Evolutionary conservation across 2,888 invertebrate genomes (phyloP).

Genomic region (Cylloceria caligata): DNA sequence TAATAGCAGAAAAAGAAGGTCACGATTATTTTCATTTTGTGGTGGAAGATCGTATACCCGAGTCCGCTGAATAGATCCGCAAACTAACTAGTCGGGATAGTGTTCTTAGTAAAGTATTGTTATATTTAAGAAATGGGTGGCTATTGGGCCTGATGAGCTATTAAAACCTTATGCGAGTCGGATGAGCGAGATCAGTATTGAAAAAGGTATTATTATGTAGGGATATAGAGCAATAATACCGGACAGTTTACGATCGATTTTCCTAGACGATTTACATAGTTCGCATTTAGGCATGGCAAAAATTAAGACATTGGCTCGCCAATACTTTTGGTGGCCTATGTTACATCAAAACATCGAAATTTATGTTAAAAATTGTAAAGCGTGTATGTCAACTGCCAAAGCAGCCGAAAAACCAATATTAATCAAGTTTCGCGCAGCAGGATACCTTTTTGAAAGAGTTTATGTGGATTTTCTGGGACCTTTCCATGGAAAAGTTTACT

Average conservation of each 20-base stretch:
- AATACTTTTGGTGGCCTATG: too few relatives aligned
- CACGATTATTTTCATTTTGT: slow-evolving; percentile 21
- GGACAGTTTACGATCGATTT: not conserved
- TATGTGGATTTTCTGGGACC: not conserved
- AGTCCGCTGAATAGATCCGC: slow-evolving; percentile 11
- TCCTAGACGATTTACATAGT: slow-evolving; percentile 54
- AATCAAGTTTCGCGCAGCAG: slow-evolving; percentile 7
- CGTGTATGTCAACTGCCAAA: slow-evolving; percentile 28
- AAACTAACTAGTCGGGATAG: slow-evolving; percentile 38
- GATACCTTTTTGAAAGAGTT: not conserved
- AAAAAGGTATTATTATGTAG: slow-evolving; percentile 59
- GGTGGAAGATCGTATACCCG: slow-evolving; percentile 2
- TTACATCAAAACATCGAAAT: slow-evolving; percentile 62
- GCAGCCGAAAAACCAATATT: slow-evolving; percentile 49
- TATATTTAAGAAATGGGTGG: too few relatives aligned
- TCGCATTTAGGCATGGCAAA: slow-evolving; percentile 58
- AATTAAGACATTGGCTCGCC: slow-evolving; percentile 56
- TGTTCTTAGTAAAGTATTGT: slow-evolving; percentile 1
- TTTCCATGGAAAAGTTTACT: not conserved
- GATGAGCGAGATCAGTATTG: slow-evolving; percentile 6
- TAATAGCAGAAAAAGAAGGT: slow-evolving; percentile 2
- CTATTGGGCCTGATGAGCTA: too few relatives aligned
- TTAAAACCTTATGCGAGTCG: slow-evolving; percentile 18
- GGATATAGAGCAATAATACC: slow-evolving; percentile 45
- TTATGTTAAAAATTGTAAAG: slow-evolving; percentile 51